Evolutionary conservation across 1,140 invertebrate species (phyloP).

Genomic region (Halesus radiatus): DNA sequence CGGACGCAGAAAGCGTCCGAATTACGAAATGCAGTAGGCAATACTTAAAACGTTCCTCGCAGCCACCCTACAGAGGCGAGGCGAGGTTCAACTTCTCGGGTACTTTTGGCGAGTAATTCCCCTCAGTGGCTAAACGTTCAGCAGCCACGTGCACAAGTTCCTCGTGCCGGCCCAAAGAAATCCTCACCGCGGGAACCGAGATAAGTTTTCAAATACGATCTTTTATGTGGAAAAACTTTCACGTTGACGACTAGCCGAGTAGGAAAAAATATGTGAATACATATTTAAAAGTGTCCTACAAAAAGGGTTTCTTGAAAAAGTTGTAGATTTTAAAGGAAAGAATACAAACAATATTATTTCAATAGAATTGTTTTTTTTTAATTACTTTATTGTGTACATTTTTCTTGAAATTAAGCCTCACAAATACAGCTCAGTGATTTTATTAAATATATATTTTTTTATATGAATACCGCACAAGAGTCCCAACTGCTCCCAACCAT

Average conservation of each 20-base stretch:
- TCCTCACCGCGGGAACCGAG: conserved; percentile 14
- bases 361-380: too few species aligned
- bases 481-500: too few species aligned
- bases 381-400: too few species aligned
- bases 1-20: background rate
- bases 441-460: too few species aligned
- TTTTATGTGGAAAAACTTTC: conserved; percentile 36
- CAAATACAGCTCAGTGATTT: too few species aligned
- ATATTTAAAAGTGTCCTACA: background rate
- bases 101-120: conserved; percentile 1
- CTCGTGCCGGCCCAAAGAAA: background rate
- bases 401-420: too few species aligned
- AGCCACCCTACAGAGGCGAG: background rate
- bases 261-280: background rate
- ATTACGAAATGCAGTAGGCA: background rate
- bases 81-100: background rate
- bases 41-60: background rate
- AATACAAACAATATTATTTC: too few species aligned
- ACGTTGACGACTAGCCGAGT: conserved; percentile 17
- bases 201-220: conserved; percentile 32
- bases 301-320: too few species aligned
- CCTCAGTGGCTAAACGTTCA: background rate
- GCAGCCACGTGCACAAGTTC: background rate
- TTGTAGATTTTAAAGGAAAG: too few species aligned
- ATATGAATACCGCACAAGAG: too few species aligned